A percentile compares a stretch with the other conserved stretches of the same genome.
These are phyloP conservation scores for Agonopterix arenella DNA, from an alignment of 2,888 invertebrate genomes.

Conservation along the genomic window DNA sequence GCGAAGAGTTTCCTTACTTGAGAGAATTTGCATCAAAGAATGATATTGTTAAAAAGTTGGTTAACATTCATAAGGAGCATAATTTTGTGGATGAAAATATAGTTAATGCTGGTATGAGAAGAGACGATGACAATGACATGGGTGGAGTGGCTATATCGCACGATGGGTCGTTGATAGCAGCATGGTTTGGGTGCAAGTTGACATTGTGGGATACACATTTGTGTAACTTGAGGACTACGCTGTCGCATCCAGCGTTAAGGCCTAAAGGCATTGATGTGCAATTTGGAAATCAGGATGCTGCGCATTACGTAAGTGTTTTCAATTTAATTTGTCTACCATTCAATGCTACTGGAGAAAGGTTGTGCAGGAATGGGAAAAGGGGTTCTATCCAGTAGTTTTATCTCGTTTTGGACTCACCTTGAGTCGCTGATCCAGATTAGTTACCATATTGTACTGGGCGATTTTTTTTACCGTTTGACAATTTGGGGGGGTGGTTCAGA, in stretches of 20 bases:
- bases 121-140: slow-evolving; percentile 44
- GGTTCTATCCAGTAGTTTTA: too few relatives aligned
- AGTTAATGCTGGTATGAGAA: slow-evolving; percentile 23
- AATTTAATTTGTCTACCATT: neutral
- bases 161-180: slow-evolving; percentile 69
- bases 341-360: neutral
- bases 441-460: too few relatives aligned
- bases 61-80: slow-evolving; percentile 52
- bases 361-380: too few relatives aligned
- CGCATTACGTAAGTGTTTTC: slow-evolving; percentile 60
- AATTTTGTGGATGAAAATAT: slow-evolving; percentile 20
- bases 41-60: slow-evolving; percentile 47
- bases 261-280: slow-evolving; percentile 59
- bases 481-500: too few relatives aligned
- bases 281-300: slow-evolving; percentile 62
- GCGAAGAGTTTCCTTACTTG: slow-evolving; percentile 35
- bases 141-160: slow-evolving; percentile 64
- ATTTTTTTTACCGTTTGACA: too few relatives aligned
- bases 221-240: slow-evolving; percentile 51
- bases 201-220: slow-evolving; percentile 65
- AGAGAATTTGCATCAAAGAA: slow-evolving; percentile 21
- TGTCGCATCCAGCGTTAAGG: slow-evolving; percentile 61
- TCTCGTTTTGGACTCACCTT: too few relatives aligned
- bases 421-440: too few relatives aligned
- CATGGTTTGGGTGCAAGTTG: slow-evolving; percentile 67